A percentile compares a stretch with the other conserved stretches of the same genome.
phyloP scores from a whole-genome alignment of 2,888 invertebrate species.

The Eupithecia inturbata region DNA sequence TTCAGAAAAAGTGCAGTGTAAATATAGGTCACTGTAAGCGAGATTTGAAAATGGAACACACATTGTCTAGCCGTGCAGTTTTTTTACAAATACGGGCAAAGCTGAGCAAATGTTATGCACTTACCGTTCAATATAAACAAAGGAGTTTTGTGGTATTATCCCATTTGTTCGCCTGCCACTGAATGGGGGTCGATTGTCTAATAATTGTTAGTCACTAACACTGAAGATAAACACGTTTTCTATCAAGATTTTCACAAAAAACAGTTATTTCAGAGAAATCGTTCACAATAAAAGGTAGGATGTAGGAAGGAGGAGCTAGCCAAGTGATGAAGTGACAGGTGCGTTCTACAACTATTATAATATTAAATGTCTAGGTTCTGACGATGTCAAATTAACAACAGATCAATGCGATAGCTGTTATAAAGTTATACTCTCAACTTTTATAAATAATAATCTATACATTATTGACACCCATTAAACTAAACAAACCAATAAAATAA shows the following conservation, averaged over 20 bases:
- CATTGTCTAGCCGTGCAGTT: constrained; percentile 31
- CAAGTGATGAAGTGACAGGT: constrained; percentile 19
- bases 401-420: background rate
- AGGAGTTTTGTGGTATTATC: constrained; percentile 41
- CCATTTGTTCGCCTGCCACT: constrained; percentile 13
- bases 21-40: constrained; percentile 14
- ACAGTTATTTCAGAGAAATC: constrained; percentile 14
- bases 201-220: constrained; percentile 33
- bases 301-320: constrained; percentile 50
- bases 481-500: background rate
- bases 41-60: constrained; percentile 29
- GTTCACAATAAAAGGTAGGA: constrained; percentile 33
- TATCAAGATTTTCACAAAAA: background rate
- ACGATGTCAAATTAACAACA: background rate
- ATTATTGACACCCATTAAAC: background rate
- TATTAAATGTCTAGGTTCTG: too few relatives aligned
- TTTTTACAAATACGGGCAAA: constrained; percentile 46
- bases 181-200: constrained; percentile 10
- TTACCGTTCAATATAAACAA: constrained; percentile 58
- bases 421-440: background rate
- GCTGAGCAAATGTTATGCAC: constrained; percentile 43
- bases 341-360: constrained; percentile 50
- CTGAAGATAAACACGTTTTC: constrained; percentile 40
- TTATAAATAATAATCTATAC: background rate
- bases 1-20: background rate